A percentile compares a stretch with the other conserved stretches of the same genome.
Conservation (phyloP, 2,888 invertebrate genomes). For the Tenthredo livida region DNA sequence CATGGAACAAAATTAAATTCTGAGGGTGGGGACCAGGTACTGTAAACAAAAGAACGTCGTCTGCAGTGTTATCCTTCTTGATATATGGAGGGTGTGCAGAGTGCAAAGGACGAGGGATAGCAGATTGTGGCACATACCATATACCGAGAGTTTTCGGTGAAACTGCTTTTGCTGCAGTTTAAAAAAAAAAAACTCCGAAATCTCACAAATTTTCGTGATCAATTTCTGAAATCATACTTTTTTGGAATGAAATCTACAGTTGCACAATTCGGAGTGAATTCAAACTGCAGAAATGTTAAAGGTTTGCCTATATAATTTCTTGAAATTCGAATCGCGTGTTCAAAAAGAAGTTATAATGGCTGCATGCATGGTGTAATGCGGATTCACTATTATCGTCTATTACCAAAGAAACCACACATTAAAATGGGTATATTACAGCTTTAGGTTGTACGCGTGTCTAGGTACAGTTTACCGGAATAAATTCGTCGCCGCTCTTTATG, state of each 20-base stretch:
- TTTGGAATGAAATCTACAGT: background rate
- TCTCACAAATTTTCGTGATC: background rate
- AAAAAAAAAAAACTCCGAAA: background rate
- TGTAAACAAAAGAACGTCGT: slow-evolving; percentile 45
- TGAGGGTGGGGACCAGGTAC: background rate
- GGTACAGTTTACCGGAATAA: background rate
- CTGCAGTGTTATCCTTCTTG: slow-evolving; percentile 12
- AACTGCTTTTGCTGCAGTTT: too few relatives aligned
- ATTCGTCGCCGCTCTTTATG: slow-evolving; percentile 18
- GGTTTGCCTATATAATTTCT: background rate
- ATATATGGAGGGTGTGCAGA: slow-evolving; percentile 29
- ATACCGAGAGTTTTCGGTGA: too few relatives aligned
- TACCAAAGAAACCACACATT: background rate
- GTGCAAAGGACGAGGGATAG: slow-evolving; percentile 8
- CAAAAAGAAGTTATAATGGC: background rate
- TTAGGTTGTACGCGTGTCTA: background rate
- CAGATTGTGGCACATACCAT: background rate
- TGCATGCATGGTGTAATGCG: background rate
- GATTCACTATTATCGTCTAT: slow-evolving; percentile 4
- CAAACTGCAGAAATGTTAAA: too few relatives aligned
- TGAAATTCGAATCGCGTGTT: background rate
- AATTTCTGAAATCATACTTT: background rate
- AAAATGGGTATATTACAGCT: background rate
- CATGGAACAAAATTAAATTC: slow-evolving; percentile 4
- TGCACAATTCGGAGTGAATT: too few relatives aligned